Percentiles rank a stretch among this genome's conserved stretches.
These are phyloP conservation scores for Lepus americanus DNA, from an alignment of 2,113 vertebrate genomes.

Conservation along the genomic window DNA sequence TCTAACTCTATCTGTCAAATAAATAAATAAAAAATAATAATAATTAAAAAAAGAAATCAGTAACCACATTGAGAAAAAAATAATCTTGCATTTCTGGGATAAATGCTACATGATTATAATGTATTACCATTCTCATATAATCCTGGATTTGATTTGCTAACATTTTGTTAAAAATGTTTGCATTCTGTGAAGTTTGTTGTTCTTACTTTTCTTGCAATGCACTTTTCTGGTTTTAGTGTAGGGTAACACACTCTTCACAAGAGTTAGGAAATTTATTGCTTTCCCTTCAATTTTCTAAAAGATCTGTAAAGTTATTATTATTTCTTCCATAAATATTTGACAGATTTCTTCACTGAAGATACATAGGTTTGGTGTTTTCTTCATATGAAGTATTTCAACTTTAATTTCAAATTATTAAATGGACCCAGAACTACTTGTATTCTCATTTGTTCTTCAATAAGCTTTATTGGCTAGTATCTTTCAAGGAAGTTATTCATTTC, in stretches of 20 bases:
- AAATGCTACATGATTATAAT: neutral
- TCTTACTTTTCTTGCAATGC: neutral
- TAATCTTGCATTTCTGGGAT: neutral
- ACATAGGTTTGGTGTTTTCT: neutral
- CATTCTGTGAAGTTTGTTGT: neutral
- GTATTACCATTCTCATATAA: neutral
- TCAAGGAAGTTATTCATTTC: neutral
- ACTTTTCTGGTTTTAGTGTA: neutral
- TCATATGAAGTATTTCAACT: neutral
- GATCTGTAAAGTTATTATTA: neutral
- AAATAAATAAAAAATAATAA: too few species aligned
- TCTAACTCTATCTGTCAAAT: too few species aligned
- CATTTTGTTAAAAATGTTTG: neutral
- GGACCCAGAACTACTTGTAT: neutral
- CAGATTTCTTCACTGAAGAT: neutral
- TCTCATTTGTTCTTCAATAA: neutral
- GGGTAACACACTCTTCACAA: neutral
- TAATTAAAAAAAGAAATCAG: too few species aligned
- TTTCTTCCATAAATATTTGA: neutral
- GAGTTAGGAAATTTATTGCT: neutral
- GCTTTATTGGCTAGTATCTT: neutral
- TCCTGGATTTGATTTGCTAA: neutral
- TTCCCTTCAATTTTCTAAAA: neutral
- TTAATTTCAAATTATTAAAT: neutral
- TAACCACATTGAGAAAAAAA: too few species aligned